Conservation (phyloP, 2,797 vertebrate genomes). For the Staurois parvus region DNA sequence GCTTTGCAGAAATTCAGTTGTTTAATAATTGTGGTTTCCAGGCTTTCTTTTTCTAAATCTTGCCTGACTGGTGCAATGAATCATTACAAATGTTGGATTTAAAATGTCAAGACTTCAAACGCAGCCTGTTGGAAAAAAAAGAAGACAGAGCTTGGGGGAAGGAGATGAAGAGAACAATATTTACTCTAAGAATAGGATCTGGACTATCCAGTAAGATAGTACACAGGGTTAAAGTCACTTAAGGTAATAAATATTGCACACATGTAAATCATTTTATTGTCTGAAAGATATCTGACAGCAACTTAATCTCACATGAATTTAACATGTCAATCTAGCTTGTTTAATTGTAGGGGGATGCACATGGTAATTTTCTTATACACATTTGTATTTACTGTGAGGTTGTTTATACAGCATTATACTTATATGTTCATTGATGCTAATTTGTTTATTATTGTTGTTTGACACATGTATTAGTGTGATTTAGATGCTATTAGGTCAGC, state of each 20-base stretch:
- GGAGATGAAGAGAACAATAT: slow-evolving; percentile 8
- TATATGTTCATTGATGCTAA: not conserved
- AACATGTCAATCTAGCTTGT: not conserved
- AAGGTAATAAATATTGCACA: slow-evolving; percentile 17
- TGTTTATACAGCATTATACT: not conserved
- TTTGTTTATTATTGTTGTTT: not conserved
- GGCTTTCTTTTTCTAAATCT: slow-evolving; percentile 34
- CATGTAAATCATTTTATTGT: not conserved
- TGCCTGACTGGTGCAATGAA: slow-evolving; percentile 31
- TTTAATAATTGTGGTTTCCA: slow-evolving; percentile 43
- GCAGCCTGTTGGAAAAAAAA: slow-evolving; percentile 18
- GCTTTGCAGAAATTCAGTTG: slow-evolving; percentile 10
- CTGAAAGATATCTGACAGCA: not conserved
- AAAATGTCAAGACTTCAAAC: slow-evolving; percentile 40
- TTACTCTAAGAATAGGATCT: not conserved
- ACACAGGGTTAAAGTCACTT: slow-evolving; percentile 1
- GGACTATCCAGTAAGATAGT: not conserved
- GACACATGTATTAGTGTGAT: not conserved
- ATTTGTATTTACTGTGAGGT: too few species aligned
- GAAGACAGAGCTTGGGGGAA: slow-evolving; percentile 6
- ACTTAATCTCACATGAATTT: slow-evolving; percentile 6
- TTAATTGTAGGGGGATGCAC: not conserved
- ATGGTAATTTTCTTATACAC: not conserved
- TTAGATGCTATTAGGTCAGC: not conserved
- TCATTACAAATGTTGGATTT: slow-evolving; percentile 51